Evolutionary conservation across 37 sponge, comb jelly and placozoan species (phyloP).

Genomic region (Axinella damicornis): DNA sequence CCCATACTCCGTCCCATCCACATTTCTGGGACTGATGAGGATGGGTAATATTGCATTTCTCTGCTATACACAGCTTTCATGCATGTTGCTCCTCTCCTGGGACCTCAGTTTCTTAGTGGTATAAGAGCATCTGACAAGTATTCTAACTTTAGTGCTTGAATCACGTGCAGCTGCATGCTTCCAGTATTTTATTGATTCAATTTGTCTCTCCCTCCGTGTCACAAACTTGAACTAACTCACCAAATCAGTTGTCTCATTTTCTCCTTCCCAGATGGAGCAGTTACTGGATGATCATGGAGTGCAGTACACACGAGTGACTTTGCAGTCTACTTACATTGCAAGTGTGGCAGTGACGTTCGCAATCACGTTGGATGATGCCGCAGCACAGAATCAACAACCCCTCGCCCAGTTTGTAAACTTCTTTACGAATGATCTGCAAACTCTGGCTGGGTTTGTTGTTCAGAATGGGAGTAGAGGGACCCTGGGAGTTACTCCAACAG

Average conservation of each 20-base stretch:
- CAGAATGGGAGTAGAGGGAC: background rate
- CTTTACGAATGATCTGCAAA: background rate
- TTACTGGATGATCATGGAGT: background rate
- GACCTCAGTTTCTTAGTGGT: too few species aligned
- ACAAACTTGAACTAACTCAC: background rate
- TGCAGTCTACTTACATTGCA: conserved; percentile 10
- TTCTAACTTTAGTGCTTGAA: too few species aligned
- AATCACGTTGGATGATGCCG: background rate
- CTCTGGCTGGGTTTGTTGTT: background rate
- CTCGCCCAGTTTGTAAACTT: too few species aligned
- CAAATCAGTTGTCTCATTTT: background rate
- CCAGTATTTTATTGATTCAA: too few species aligned
- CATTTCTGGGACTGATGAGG: too few species aligned
- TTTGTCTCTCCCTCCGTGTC: background rate
- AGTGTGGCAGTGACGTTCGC: conserved; percentile 30
- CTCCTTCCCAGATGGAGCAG: background rate
- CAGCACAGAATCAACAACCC: too few species aligned
- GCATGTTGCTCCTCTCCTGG: too few species aligned
- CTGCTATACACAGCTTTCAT: too few species aligned
- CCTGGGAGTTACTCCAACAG: background rate
- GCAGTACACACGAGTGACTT: conserved; percentile 16
- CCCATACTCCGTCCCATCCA: too few species aligned
- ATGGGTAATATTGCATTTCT: too few species aligned
- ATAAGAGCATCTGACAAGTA: too few species aligned
- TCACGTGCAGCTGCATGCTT: too few species aligned